Base-by-base conservation (phyloP, 2,797 vertebrate genomes). In the Neostethus bicornis region DNA sequence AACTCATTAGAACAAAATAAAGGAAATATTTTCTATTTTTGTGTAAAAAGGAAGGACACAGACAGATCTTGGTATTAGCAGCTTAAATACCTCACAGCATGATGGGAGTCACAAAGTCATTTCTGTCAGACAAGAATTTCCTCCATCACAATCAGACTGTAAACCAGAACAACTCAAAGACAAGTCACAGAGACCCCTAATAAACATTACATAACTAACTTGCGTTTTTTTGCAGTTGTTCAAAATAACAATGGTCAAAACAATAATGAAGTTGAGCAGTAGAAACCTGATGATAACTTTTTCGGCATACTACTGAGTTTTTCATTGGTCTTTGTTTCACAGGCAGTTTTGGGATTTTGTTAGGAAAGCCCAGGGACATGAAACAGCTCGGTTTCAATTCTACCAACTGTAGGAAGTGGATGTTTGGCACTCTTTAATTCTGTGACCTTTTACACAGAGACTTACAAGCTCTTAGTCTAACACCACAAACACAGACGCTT, bases 291-390 rank as follows among this genome's bases (percentile, higher is more conserved):
- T 7, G 17, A 20, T 45, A 45, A 46, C 48, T 48, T n/a, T n/a
- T n/a, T n/a, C n/a, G n/a, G 6, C 60, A 20, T 57, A 52, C 64
- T 55, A 54, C 50, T 47, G 60, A 68, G 59, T 34, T 62, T 16
- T 51, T 65, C 55, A 79, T 75, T 71, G 66, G 79, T 75, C 50
- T 48, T 72, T 1, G 52, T 75, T 71, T 70, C 52, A 67, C 3
- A 2, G 24, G 57, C 43, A 16, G 21, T 32, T 71, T 38, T 51
- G 7, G 17, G 39, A 49, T 56, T n/a, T 3, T 21, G 4, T 20
- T 26, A 20, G 28, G 14, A 13, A 16, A 0, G 4, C 20, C 29
- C 9, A 2, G 41, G 21, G 13, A 21, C 39, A 42, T 56, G 42
- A 42, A 14, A 42, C 4, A 31, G 13, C 37, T 54, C 11, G 20